phyloP scores from a whole-genome alignment of 2,113 vertebrate genomes.

The Hippocampus comes region DNA sequence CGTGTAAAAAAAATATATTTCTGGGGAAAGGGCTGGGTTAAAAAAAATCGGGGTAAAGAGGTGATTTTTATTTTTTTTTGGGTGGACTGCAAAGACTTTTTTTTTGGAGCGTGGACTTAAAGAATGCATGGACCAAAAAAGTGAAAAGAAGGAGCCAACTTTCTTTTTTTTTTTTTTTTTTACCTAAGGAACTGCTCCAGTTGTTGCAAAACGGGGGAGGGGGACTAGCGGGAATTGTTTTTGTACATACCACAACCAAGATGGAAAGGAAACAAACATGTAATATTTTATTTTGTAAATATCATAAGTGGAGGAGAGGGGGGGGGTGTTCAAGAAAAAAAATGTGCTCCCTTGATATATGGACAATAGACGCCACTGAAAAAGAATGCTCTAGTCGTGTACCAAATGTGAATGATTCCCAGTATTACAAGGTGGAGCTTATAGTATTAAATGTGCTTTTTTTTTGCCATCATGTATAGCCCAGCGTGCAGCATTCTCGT shows the following conservation, averaged over 20 bases:
- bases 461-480: constrained; percentile 66
- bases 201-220: constrained; percentile 67
- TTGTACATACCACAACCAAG: constrained; percentile 92
- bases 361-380: constrained; percentile 92
- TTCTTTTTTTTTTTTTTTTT: constrained; percentile 47
- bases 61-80: constrained; percentile 28
- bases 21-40: neutral
- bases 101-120: constrained; percentile 48
- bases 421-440: constrained; percentile 99
- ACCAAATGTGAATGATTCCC: constrained; percentile 99
- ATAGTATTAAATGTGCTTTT: constrained; percentile 96
- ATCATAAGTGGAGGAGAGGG: constrained; percentile 77
- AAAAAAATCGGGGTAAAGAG: constrained; percentile 68
- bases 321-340: constrained; percentile 71
- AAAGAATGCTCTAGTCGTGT: constrained; percentile 99
- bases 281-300: constrained; percentile 99
- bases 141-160: constrained; percentile 76
- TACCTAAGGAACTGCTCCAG: constrained; percentile 80
- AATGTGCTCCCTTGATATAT: constrained; percentile 95
- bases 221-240: constrained; percentile 79
- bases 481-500: constrained; percentile 97
- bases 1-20: constrained; percentile 80
- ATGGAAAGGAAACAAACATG: constrained; percentile 80
- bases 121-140: constrained; percentile 79
- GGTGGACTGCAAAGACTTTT: constrained; percentile 73